phyloP scores from a whole-genome alignment of 2,888 invertebrate species.

The Laspeyria flexula region DNA sequence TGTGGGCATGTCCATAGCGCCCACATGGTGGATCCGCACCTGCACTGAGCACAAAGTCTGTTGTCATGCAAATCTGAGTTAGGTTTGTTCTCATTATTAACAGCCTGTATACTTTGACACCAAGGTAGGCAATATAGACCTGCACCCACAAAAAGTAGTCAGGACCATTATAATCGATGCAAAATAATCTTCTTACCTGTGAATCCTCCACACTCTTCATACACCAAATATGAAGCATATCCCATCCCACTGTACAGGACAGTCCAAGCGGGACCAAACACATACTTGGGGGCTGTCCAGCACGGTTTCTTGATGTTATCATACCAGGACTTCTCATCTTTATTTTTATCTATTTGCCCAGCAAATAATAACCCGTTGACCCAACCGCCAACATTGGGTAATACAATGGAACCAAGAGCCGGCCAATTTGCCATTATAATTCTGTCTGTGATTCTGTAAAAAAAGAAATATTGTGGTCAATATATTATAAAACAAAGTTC shows the following conservation, averaged over 20 bases:
- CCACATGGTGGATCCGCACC: too few species aligned
- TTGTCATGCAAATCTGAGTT: too few species aligned
- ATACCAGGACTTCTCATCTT: slow-evolving; percentile 66
- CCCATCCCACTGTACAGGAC: slow-evolving; percentile 93
- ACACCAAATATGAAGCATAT: slow-evolving; percentile 94
- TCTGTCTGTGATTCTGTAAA: slow-evolving; percentile 46
- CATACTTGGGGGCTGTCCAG: slow-evolving; percentile 91
- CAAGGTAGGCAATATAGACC: too few species aligned
- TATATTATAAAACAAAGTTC: too few species aligned
- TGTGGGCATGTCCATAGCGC: too few species aligned
- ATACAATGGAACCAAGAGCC: slow-evolving; percentile 68
- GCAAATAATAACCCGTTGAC: slow-evolving; percentile 88
- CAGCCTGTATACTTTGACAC: too few species aligned
- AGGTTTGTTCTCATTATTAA: too few species aligned
- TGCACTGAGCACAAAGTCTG: too few species aligned
- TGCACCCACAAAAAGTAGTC: too few species aligned
- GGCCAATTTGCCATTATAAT: slow-evolving; percentile 69
- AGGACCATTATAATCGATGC: too few species aligned
- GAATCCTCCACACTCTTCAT: slow-evolving; percentile 91
- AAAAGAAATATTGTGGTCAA: too few species aligned
- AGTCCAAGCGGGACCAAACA: slow-evolving; percentile 94
- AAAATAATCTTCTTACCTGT: too few species aligned
- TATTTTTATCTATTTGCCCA: slow-evolving; percentile 84
- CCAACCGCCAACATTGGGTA: slow-evolving; percentile 63
- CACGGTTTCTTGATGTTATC: slow-evolving; percentile 85